Evolutionary conservation across 2,797 vertebrate genomes (phyloP).

Genomic region (Onychomys leucogaster): DNA sequence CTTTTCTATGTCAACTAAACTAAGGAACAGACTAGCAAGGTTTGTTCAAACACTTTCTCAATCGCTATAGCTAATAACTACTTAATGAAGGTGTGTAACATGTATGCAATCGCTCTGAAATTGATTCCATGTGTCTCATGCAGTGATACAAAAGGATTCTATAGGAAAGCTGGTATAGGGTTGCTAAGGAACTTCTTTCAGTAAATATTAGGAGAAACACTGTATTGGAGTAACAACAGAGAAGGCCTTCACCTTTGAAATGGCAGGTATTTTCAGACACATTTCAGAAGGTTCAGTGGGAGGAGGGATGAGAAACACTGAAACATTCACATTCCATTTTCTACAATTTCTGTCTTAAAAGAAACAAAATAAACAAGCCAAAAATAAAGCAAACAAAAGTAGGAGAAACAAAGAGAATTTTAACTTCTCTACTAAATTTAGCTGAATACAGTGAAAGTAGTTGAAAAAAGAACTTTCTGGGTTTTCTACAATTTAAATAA

Average conservation of each 20-base stretch:
- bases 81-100: slow-evolving; percentile 76
- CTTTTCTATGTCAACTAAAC: slow-evolving; percentile 67
- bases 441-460: slow-evolving; percentile 80
- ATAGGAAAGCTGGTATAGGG: not conserved
- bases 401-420: slow-evolving; percentile 54
- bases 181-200: slow-evolving; percentile 87
- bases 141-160: slow-evolving; percentile 33
- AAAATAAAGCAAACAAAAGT: not conserved
- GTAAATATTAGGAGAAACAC: slow-evolving; percentile 85
- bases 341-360: slow-evolving; percentile 75
- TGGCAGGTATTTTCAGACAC: slow-evolving; percentile 86
- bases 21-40: slow-evolving; percentile 68
- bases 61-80: slow-evolving; percentile 71
- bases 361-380: not conserved
- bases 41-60: slow-evolving; percentile 56
- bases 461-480: slow-evolving; percentile 71
- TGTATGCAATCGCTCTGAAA: slow-evolving; percentile 68
- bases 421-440: slow-evolving; percentile 85
- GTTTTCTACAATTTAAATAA: slow-evolving; percentile 75
- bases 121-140: slow-evolving; percentile 65
- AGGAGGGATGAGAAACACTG: slow-evolving; percentile 61
- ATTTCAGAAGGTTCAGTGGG: slow-evolving; percentile 82
- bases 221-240: slow-evolving; percentile 86
- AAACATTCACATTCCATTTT: slow-evolving; percentile 83
- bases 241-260: slow-evolving; percentile 86